Evolutionary conservation across 2,888 invertebrate genomes (phyloP).

Genomic region (Stenoptilia bipunctidactyla): DNA sequence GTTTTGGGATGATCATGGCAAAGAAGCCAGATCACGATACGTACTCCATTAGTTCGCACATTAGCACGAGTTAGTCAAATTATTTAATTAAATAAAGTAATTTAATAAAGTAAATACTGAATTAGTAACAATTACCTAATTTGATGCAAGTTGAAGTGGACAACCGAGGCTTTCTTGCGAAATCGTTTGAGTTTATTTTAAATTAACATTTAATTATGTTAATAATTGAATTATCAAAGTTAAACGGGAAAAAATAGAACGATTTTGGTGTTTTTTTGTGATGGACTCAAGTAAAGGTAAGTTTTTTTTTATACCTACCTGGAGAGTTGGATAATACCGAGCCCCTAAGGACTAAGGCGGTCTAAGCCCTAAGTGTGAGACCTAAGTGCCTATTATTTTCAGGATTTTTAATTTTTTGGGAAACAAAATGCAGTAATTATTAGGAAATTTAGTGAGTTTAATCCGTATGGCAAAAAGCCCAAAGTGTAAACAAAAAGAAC

Average conservation of each 20-base stretch:
- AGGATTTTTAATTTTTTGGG: too few relatives aligned
- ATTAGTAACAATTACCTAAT: constrained; percentile 55
- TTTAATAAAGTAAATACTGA: constrained; percentile 61
- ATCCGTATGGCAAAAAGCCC: too few relatives aligned
- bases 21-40: constrained; percentile 57
- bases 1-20: neutral
- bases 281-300: constrained; percentile 60
- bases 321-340: too few relatives aligned
- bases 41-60: constrained; percentile 68
- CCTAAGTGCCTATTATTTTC: too few relatives aligned
- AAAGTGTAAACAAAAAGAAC: too few relatives aligned
- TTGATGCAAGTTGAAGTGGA: constrained; percentile 35
- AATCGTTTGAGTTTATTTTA: constrained; percentile 8
- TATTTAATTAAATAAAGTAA: constrained; percentile 68
- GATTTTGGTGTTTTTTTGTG: constrained; percentile 15
- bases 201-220: constrained; percentile 34
- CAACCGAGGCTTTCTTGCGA: constrained; percentile 12
- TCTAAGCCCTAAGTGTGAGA: too few relatives aligned
- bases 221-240: constrained; percentile 11
- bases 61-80: constrained; percentile 65
- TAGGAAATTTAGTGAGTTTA: too few relatives aligned
- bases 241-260: constrained; percentile 11
- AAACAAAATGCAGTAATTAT: too few relatives aligned
- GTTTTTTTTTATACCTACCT: too few relatives aligned
- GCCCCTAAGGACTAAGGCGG: too few relatives aligned